Conservation (phyloP, 2,797 vertebrate genomes). For the Macropus fuliginosus region DNA sequence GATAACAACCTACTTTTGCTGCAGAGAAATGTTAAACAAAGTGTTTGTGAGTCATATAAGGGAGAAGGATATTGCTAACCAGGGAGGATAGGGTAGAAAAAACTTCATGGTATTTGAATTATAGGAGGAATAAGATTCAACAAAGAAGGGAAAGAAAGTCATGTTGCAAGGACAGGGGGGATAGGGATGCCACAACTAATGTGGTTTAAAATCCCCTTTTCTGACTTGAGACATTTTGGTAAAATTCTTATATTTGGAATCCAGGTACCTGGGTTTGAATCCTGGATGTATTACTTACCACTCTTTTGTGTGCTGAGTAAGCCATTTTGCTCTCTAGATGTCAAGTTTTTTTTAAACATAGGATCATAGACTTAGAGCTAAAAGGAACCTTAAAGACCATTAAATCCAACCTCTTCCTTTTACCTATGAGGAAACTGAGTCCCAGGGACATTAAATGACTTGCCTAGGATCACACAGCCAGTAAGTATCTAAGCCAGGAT, state of each 20-base stretch:
- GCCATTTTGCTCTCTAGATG: neutral
- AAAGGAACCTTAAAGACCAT: neutral
- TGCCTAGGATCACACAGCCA: neutral
- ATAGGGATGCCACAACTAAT: neutral
- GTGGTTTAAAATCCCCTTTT: neutral
- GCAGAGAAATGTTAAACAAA: neutral
- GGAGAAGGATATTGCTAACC: neutral
- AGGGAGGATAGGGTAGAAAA: neutral
- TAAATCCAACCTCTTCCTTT: neutral
- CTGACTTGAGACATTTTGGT: neutral
- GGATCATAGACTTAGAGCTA: too few relatives aligned
- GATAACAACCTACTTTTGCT: neutral
- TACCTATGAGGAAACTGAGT: neutral
- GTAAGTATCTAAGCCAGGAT: neutral
- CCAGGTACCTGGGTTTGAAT: neutral
- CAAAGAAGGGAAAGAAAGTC: neutral
- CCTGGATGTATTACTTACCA: neutral
- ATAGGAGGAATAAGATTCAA: neutral
- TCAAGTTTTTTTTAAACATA: neutral
- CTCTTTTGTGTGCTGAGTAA: neutral
- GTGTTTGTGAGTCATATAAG: neutral
- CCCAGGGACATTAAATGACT: neutral
- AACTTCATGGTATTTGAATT: neutral
- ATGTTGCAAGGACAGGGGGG: neutral
- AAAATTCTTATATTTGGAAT: neutral